A percentile compares a stretch with the other conserved stretches of the same genome.
Conservation (phyloP, 2,888 invertebrate species). For the Orthonevra nobilis region DNA sequence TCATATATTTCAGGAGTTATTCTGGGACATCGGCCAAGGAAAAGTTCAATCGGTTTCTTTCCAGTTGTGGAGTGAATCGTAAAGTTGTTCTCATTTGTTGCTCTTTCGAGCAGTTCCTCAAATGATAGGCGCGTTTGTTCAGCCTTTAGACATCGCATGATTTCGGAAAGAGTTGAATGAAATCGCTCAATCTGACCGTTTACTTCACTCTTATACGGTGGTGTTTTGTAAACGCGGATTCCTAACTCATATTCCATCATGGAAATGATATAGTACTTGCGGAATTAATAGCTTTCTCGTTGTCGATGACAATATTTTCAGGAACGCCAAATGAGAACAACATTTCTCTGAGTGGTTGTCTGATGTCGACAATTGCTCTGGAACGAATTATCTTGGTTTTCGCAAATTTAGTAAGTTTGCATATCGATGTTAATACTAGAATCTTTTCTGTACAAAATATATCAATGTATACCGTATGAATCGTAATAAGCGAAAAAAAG, state of each 20-base stretch:
- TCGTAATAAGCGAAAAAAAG: too few relatives aligned
- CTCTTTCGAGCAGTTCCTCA: conserved; percentile 22
- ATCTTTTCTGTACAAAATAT: conserved; percentile 20
- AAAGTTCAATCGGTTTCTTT: too few relatives aligned
- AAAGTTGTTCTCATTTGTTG: background rate
- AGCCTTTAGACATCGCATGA: conserved; percentile 52
- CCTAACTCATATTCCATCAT: conserved; percentile 16
- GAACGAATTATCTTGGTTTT: conserved; percentile 17
- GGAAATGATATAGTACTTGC: conserved; percentile 17
- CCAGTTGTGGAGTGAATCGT: background rate
- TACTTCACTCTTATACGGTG: conserved; percentile 33
- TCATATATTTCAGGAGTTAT: background rate
- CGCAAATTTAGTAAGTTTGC: conserved; percentile 31
- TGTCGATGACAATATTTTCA: conserved; percentile 47
- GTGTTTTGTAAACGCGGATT: background rate
- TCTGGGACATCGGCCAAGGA: too few relatives aligned
- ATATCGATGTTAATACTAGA: conserved; percentile 9
- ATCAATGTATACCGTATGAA: too few relatives aligned
- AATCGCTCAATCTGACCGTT: conserved; percentile 56
- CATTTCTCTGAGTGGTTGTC: conserved; percentile 43
- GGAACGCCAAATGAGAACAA: conserved; percentile 47
- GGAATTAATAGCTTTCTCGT: conserved; percentile 16
- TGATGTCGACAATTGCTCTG: background rate
- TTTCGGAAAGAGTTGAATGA: conserved; percentile 61
- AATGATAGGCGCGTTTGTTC: conserved; percentile 12